Conservation (phyloP, 2,113 vertebrate species). For the Nycticorax nycticorax region DNA sequence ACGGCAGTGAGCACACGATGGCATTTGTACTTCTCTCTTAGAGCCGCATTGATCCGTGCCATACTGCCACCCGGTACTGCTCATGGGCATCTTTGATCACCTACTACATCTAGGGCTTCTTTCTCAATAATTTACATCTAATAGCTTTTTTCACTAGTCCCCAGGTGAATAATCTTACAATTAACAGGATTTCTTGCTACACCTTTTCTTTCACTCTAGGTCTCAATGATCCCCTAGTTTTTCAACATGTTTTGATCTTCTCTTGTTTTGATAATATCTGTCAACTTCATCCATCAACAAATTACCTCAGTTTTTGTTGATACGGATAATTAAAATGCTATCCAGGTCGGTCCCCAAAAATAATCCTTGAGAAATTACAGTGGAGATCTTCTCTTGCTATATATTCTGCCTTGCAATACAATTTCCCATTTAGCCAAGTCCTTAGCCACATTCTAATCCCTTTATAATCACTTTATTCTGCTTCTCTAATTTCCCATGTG, state of each 20-base stretch:
- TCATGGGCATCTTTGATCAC: neutral
- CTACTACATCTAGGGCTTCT: neutral
- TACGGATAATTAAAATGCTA: slow-evolving; percentile 38
- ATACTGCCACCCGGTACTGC: neutral
- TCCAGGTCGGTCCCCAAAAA: slow-evolving; percentile 33
- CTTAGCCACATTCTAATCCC: slow-evolving; percentile 61
- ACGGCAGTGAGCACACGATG: neutral
- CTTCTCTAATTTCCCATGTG: slow-evolving; percentile 68
- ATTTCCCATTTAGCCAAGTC: slow-evolving; percentile 59
- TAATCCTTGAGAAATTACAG: slow-evolving; percentile 61
- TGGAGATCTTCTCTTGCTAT: slow-evolving; percentile 9
- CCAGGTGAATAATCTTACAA: neutral
- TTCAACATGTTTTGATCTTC: neutral
- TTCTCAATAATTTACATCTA: slow-evolving; percentile 1
- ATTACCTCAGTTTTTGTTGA: neutral
- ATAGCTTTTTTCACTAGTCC: neutral
- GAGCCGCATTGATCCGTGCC: neutral
- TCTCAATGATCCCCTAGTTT: neutral
- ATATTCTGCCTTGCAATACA: slow-evolving; percentile 7
- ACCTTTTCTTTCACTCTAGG: neutral
- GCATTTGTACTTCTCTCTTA: neutral
- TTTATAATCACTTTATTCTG: slow-evolving; percentile 67
- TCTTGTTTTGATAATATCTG: neutral
- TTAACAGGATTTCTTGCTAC: neutral
- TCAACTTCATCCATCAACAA: neutral